Evolutionary conservation across 1,140 invertebrate genomes (phyloP).

Genomic region (Trachymyrmex septentrionalis): DNA sequence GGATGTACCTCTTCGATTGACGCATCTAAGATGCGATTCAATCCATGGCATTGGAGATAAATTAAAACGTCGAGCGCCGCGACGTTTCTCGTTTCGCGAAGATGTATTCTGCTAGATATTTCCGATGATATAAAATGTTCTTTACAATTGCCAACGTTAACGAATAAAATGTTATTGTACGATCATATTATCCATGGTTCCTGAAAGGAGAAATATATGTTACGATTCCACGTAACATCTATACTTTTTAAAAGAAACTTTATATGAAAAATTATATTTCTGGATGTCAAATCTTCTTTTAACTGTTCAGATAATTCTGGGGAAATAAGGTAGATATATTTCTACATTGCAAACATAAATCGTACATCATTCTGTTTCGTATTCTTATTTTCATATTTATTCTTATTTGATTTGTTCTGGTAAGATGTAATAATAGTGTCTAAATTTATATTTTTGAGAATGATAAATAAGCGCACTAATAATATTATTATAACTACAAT

Average conservation of each 20-base stretch:
- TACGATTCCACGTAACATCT: too few species aligned
- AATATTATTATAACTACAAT: background rate
- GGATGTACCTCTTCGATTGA: background rate
- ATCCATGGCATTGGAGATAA: slow-evolving; percentile 3
- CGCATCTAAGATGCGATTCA: background rate
- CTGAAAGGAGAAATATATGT: background rate
- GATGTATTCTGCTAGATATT: background rate
- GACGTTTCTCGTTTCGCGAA: background rate
- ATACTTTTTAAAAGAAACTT: background rate
- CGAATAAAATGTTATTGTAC: background rate
- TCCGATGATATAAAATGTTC: background rate
- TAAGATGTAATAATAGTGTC: background rate
- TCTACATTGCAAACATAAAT: background rate
- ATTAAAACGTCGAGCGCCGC: slow-evolving; percentile 40
- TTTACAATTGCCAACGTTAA: background rate
- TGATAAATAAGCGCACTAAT: background rate
- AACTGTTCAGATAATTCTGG: background rate
- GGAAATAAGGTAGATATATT: background rate
- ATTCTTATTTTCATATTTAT: background rate
- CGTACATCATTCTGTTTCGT: background rate
- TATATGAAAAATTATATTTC: slow-evolving; percentile 15
- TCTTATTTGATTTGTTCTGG: background rate
- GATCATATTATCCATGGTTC: background rate
- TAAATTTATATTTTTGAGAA: background rate
- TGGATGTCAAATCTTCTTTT: slow-evolving; percentile 19